These are phyloP conservation scores for Callosobruchus maculatus DNA, from an alignment of 2,888 invertebrate species.

Conservation along the genomic window DNA sequence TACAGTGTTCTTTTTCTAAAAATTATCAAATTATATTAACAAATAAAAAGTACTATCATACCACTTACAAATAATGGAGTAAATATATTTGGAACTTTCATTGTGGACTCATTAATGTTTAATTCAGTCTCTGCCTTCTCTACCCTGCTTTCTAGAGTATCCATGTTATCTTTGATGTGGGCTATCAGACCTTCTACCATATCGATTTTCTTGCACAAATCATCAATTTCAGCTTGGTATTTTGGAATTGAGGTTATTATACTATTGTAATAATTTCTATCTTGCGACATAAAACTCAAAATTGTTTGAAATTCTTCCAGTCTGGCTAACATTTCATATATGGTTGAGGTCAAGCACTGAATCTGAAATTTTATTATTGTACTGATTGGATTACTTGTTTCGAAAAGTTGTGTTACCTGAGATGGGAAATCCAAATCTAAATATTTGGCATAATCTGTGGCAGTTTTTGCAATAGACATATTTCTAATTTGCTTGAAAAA, in stretches of 20 bases:
- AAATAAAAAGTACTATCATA: too few relatives aligned
- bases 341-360: slow-evolving; percentile 26
- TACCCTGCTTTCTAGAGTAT: slow-evolving; percentile 30
- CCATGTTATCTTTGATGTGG: slow-evolving; percentile 33
- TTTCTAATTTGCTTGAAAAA: too few relatives aligned
- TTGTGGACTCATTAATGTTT: slow-evolving; percentile 25
- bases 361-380: slow-evolving; percentile 21
- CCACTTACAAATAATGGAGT: slow-evolving; percentile 38
- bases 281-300: slow-evolving; percentile 32
- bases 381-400: neutral
- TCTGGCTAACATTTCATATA: slow-evolving; percentile 36
- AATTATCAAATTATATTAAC: too few relatives aligned
- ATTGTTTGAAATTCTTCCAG: slow-evolving; percentile 39
- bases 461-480: slow-evolving; percentile 4
- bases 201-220: slow-evolving; percentile 33
- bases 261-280: slow-evolving; percentile 29
- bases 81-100: slow-evolving; percentile 33
- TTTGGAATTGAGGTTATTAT: slow-evolving; percentile 26
- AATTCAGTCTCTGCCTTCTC: slow-evolving; percentile 33
- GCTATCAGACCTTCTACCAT: slow-evolving; percentile 28
- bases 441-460: slow-evolving; percentile 11
- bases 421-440: slow-evolving; percentile 10
- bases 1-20: slow-evolving; percentile 28
- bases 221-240: slow-evolving; percentile 27
- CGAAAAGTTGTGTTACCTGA: slow-evolving; percentile 4